Percentiles rank a stretch among this genome's conserved stretches.
Conservation (phyloP, 2,113 vertebrate genomes). For the Pachyramphus minor region DNA sequence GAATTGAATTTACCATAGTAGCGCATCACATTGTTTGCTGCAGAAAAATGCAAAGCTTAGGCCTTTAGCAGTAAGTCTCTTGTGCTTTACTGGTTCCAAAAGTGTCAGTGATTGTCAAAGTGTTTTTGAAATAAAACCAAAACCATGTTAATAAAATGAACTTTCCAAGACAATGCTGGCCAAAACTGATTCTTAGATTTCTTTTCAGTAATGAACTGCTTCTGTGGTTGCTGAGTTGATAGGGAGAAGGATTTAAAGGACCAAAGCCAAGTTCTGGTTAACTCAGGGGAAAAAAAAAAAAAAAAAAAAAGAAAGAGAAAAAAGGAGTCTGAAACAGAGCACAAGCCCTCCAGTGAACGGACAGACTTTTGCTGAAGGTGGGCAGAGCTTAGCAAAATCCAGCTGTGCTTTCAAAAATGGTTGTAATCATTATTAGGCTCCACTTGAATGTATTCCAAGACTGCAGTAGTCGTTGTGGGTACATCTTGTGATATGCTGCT, state of each 20-base stretch:
- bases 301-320: neutral
- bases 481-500: conserved; percentile 37
- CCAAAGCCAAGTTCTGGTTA: conserved; percentile 26
- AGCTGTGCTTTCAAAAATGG: neutral
- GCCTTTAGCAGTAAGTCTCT: conserved; percentile 69
- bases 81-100: conserved; percentile 66
- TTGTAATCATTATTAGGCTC: neutral
- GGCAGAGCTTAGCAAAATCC: conserved; percentile 8
- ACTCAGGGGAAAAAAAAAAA: neutral
- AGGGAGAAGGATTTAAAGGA: conserved; percentile 27
- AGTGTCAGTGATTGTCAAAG: conserved; percentile 67
- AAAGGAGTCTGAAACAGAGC: neutral
- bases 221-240: conserved; percentile 42
- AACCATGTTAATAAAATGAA: conserved; percentile 69
- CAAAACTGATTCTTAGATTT: conserved; percentile 71
- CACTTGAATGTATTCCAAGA: conserved; percentile 4
- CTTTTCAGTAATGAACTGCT: conserved; percentile 67
- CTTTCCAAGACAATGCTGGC: conserved; percentile 68
- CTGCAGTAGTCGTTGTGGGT: neutral
- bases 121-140: conserved; percentile 73
- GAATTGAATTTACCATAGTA: conserved; percentile 57
- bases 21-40: conserved; percentile 57
- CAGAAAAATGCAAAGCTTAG: conserved; percentile 67
- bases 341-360: neutral
- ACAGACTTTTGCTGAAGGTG: neutral